Percentiles rank a stretch among this genome's conserved stretches.
These are phyloP conservation scores for Homarus americanus DNA, from an alignment of 1,140 invertebrate species.

Conservation along the genomic window DNA sequence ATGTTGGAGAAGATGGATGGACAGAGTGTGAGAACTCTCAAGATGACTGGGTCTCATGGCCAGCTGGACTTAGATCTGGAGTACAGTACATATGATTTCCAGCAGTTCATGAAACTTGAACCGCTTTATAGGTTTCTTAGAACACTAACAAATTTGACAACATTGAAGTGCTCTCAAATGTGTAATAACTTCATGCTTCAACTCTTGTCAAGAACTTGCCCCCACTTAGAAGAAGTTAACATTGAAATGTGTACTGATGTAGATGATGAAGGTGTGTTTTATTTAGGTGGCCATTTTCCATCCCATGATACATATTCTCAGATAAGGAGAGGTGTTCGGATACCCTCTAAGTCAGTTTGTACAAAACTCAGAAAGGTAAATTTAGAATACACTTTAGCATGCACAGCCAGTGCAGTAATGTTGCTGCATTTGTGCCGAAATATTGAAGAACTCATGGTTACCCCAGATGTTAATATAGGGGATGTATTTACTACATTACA, in stretches of 20 bases:
- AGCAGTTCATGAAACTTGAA: conserved; percentile 10
- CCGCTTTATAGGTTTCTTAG: conserved; percentile 53
- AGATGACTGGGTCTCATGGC: conserved; percentile 41
- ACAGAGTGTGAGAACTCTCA: conserved; percentile 38
- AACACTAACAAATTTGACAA: conserved; percentile 55
- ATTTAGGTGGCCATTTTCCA: conserved; percentile 49
- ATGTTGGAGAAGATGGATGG: conserved; percentile 33
- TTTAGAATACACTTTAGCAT: conserved; percentile 59
- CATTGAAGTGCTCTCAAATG: conserved; percentile 57
- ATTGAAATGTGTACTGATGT: conserved; percentile 62
- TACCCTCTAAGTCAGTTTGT: conserved; percentile 46
- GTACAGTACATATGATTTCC: conserved; percentile 11
- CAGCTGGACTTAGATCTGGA: conserved; percentile 13
- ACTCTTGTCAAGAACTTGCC: conserved; percentile 59
- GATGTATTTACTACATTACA: conserved; percentile 67
- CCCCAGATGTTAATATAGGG: conserved; percentile 65
- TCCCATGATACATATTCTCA: conserved; percentile 35
- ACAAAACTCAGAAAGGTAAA: conserved; percentile 60
- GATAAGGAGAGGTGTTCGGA: conserved; percentile 48
- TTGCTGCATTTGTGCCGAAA: conserved; percentile 60
- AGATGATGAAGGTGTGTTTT: conserved; percentile 56
- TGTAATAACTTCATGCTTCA: conserved; percentile 62
- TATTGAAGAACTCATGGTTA: conserved; percentile 61
- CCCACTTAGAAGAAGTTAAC: conserved; percentile 50
- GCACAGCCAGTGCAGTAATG: conserved; percentile 48